These are phyloP conservation scores for Melipona quadrifasciata DNA, from an alignment of 1,140 invertebrate genomes.

Conservation along the genomic window DNA sequence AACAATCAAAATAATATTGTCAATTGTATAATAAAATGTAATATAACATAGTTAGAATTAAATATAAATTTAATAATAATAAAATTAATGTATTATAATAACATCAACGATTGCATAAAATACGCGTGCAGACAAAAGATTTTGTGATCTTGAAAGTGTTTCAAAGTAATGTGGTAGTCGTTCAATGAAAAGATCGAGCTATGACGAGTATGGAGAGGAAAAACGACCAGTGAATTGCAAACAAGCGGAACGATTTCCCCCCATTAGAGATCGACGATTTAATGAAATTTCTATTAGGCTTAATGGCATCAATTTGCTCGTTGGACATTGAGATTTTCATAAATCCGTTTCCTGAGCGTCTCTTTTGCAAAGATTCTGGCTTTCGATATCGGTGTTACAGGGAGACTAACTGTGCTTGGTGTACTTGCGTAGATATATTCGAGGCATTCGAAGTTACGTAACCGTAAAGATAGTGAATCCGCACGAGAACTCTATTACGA, in stretches of 20 bases:
- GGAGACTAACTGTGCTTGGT: background rate
- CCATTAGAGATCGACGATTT: background rate
- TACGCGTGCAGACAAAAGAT: no score
- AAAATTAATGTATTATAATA: no score
- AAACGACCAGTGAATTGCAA: background rate
- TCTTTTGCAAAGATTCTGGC: background rate
- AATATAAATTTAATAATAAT: no score
- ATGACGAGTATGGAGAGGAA: background rate
- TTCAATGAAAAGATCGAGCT: background rate
- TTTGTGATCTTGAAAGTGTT: no score
- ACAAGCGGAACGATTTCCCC: background rate
- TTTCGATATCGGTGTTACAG: background rate
- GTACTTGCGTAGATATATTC: background rate
- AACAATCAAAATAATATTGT: no score
- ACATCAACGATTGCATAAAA: no score
- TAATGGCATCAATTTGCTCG: slow-evolving; percentile 14
- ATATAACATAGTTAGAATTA: no score
- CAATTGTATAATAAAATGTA: no score
- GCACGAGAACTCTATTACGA: background rate
- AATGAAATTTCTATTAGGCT: slow-evolving; percentile 22
- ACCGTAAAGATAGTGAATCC: background rate
- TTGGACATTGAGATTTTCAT: background rate
- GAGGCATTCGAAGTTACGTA: background rate
- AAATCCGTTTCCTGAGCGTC: background rate
- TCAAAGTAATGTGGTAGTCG: no score